Evolutionary conservation across 2,113 vertebrate species (phyloP).

Genomic region (Notarius quadriscutis): DNA sequence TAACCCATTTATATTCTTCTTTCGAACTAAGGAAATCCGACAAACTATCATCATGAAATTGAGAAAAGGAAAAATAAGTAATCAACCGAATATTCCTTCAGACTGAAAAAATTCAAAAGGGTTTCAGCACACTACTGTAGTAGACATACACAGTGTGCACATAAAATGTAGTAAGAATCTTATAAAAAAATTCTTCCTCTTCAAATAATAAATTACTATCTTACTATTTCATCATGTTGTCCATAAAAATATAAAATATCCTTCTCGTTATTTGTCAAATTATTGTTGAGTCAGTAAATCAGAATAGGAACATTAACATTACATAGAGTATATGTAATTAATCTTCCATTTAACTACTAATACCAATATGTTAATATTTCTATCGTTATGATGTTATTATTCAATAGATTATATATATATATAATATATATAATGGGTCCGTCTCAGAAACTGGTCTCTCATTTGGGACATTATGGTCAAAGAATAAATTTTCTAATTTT

Average conservation of each 20-base stretch:
- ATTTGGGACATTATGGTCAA: too few relatives aligned
- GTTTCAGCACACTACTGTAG: neutral
- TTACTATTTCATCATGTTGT: neutral
- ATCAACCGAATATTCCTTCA: slow-evolving; percentile 25
- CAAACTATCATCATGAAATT: slow-evolving; percentile 49
- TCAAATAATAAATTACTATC: neutral
- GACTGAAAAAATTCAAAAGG: neutral
- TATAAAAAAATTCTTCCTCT: neutral
- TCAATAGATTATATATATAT: neutral
- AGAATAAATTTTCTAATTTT: too few relatives aligned
- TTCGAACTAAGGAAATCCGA: slow-evolving; percentile 67
- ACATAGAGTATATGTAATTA: neutral
- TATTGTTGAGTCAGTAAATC: neutral
- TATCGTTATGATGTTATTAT: neutral
- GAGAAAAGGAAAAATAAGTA: slow-evolving; percentile 33
- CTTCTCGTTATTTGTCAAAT: too few relatives aligned
- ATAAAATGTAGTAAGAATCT: neutral
- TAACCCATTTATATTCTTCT: slow-evolving; percentile 72
- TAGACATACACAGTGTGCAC: neutral
- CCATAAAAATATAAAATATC: neutral
- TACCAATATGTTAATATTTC: neutral
- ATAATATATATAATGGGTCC: too few relatives aligned
- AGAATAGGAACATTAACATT: neutral
- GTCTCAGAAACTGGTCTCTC: too few relatives aligned
- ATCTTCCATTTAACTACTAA: neutral